Evolutionary conservation across 2,113 vertebrate genomes (phyloP).

Genomic region (Heterochromis multidens): DNA sequence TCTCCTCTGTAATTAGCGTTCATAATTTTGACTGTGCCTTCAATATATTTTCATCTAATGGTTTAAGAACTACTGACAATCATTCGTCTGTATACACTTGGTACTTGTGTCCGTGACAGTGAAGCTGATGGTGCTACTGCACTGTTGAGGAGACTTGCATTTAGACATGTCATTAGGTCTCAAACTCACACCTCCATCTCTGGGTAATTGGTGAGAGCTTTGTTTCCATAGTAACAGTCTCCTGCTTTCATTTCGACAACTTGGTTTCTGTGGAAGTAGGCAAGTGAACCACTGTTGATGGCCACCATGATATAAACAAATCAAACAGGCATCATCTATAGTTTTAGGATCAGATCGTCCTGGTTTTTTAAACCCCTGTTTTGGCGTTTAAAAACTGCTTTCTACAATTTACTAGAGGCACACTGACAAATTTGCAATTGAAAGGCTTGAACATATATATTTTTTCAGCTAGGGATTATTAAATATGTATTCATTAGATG

Average conservation of each 20-base stretch:
- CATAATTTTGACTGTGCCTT: background rate
- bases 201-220: slow-evolving; percentile 54
- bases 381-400: background rate
- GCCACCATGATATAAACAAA: background rate
- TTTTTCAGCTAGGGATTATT: no score
- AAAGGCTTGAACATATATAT: no score
- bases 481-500: no score
- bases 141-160: slow-evolving; percentile 41
- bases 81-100: background rate
- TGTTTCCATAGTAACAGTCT: slow-evolving; percentile 59
- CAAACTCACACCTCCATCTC: slow-evolving; percentile 43
- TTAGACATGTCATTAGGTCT: slow-evolving; percentile 64
- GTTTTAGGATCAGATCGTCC: background rate
- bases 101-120: background rate
- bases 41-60: background rate
- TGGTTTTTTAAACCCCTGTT: background rate
- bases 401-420: no score
- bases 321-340: background rate
- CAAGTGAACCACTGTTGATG: background rate
- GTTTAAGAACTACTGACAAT: background rate
- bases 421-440: no score
- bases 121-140: background rate
- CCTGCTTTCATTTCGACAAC: background rate
- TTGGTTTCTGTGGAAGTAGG: background rate
- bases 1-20: background rate